Base-by-base conservation (phyloP, 2,113 vertebrate species). In the Corydoras maculifer region DNA sequence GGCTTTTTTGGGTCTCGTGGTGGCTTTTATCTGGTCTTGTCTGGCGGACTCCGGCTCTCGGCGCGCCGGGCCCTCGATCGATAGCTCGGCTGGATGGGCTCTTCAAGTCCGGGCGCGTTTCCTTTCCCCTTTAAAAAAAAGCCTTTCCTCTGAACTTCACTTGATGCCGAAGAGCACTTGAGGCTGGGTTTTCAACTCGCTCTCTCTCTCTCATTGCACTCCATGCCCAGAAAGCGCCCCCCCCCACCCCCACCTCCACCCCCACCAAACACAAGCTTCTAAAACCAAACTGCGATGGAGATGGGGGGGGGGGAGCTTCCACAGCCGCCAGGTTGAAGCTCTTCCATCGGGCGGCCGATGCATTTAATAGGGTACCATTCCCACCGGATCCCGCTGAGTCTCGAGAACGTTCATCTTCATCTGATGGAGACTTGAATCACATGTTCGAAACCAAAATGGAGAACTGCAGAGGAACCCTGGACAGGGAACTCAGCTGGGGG, bases 361-460 rank as follows among this genome's bases (percentile, higher is more conserved):
- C 76, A 75, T 77, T 87, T 77, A 79, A 88, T 79, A 87, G 82
- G 82, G 87, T 90, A 90, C 90, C 87, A 87, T 60, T 70, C 79
- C 74, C 79, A 49, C 79, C 77, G 81, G 75, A 85, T 54, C 63
- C 15, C 18, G 54, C 65, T 31, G 71, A 85, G 81, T 89, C 84
- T 84, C 86, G 83, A 82, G 81, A 81, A 84, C 88, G 86, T 68
- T 80, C 76, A 79, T 80, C 79, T 86, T 83, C 80, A 86, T 86
- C 88, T 88, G 86, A 82, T 51, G 72, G 83, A 74, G 51, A 54
- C 55, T 65, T 49, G 62, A 70, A 62, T 65, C 9, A 12, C 9
- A 25, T 25, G 13, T 70, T 62, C 43, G 58, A 65, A 58, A 69
- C 73, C 70, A 70, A 43, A 59, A 55, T 53, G 14, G 13, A 1